These are phyloP conservation scores for Mantis religiosa DNA, from an alignment of 2,888 invertebrate genomes.

Conservation along the genomic window DNA sequence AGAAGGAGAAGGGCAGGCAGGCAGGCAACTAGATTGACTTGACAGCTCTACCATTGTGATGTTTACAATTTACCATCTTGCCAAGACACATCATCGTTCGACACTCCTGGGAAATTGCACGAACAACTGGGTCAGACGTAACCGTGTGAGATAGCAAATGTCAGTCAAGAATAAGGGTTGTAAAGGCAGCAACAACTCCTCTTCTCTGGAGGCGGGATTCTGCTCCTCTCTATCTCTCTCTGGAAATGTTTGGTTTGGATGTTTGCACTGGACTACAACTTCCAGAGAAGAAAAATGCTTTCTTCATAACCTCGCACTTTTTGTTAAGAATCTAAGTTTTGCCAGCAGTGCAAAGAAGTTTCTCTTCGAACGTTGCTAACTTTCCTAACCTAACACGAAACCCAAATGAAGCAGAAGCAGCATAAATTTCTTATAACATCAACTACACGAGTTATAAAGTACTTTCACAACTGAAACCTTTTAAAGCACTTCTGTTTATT, in stretches of 20 bases:
- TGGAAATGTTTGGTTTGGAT: neutral
- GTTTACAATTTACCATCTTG: neutral
- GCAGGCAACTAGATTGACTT: no score
- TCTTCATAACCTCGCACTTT: neutral
- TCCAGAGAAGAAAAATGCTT: neutral
- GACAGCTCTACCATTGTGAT: neutral
- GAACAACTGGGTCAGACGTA: neutral
- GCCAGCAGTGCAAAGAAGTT: neutral
- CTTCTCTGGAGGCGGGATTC: neutral
- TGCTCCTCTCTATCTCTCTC: neutral
- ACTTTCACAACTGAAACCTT: no score
- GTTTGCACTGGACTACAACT: neutral
- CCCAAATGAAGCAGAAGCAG: neutral
- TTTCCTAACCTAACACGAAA: neutral
- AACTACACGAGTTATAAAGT: no score
- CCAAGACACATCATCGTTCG: neutral
- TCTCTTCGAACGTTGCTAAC: neutral
- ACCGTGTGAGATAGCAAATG: neutral
- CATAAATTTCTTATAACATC: neutral
- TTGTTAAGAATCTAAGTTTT: neutral
- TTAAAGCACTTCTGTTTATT: no score
- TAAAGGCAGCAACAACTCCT: neutral
- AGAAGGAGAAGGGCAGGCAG: no score
- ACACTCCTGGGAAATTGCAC: neutral
- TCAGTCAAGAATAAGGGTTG: neutral